phyloP scores from a whole-genome alignment of 92 coral and sea anemone genomes.

The Pocillopora meandrina region DNA sequence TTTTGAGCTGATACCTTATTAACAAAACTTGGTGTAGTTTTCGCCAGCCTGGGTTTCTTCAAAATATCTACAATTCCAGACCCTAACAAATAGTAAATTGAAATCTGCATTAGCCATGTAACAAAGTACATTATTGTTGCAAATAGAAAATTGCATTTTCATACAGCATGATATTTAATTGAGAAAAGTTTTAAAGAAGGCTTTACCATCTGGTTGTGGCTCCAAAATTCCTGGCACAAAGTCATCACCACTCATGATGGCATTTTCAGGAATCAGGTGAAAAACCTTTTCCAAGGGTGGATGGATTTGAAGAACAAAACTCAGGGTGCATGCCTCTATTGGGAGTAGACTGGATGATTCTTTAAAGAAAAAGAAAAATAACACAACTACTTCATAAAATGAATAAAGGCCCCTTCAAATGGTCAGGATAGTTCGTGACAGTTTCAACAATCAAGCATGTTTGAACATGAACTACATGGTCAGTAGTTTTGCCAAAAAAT shows the following conservation, averaged over 20 bases:
- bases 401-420: no score
- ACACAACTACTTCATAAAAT: not conserved
- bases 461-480: no score
- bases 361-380: not conserved
- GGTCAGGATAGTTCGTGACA: no score
- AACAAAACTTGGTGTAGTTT: conserved; percentile 81
- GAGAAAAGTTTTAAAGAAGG: not conserved
- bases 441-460: no score
- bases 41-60: conserved; percentile 87
- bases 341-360: conserved; percentile 35
- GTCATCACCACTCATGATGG: conserved; percentile 91
- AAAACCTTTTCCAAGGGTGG: conserved; percentile 78
- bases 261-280: conserved; percentile 96
- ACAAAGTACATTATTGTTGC: no score
- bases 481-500: no score
- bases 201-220: conserved; percentile 75
- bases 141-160: not conserved
- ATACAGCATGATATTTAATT: not conserved
- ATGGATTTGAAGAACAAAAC: conserved; percentile 84
- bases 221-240: conserved; percentile 94
- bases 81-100: conserved; percentile 42
- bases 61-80: conserved; percentile 84
- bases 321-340: conserved; percentile 72
- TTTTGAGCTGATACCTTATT: conserved; percentile 68
- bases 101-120: no score